phyloP scores from a whole-genome alignment of 35 echinoderm and acorn worm genomes.

The Strongylocentrotus purpuratus region DNA sequence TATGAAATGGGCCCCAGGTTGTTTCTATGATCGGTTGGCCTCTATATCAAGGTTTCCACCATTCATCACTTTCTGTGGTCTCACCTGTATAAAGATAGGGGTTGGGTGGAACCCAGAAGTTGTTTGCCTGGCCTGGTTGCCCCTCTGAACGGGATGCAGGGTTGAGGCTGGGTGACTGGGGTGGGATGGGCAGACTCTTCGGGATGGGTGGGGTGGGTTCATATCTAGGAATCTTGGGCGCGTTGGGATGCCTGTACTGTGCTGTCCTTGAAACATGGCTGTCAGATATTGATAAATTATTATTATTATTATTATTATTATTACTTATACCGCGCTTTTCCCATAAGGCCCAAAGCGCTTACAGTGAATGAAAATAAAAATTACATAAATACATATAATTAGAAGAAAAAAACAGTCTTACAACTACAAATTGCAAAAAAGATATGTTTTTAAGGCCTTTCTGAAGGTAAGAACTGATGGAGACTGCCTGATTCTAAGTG shows the following conservation, averaged over 20 bases:
- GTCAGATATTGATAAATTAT: background rate
- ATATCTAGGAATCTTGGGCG: slow-evolving; percentile 68
- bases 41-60: background rate
- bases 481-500: too few species aligned
- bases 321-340: too few species aligned
- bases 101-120: slow-evolving; percentile 87
- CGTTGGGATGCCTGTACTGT: slow-evolving; percentile 88
- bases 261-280: slow-evolving; percentile 85
- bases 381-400: too few species aligned
- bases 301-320: too few species aligned
- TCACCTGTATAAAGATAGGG: slow-evolving; percentile 92
- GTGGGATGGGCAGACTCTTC: slow-evolving; percentile 54
- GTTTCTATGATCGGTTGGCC: too few species aligned
- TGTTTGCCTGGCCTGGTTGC: slow-evolving; percentile 32
- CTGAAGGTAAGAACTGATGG: too few species aligned
- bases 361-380: too few species aligned
- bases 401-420: too few species aligned
- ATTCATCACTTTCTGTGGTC: background rate
- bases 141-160: background rate
- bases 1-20: too few species aligned
- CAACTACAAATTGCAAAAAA: too few species aligned
- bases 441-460: too few species aligned
- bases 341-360: too few species aligned
- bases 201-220: slow-evolving; percentile 76
- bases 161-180: background rate